Conservation (phyloP, 2,888 invertebrate genomes). For the Hecatera dysodea region DNA sequence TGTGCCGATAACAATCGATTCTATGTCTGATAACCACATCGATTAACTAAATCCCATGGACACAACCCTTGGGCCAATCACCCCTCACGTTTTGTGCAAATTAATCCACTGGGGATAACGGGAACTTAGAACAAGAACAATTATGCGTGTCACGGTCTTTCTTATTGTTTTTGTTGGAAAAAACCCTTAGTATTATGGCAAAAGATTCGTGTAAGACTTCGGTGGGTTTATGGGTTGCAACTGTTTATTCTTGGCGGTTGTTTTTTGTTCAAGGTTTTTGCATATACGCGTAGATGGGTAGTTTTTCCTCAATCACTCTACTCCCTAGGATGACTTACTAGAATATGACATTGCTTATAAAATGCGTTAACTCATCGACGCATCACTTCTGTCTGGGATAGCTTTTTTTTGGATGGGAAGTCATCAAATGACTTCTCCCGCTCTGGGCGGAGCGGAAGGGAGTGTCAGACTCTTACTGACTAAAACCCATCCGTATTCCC, state of each 20-base stretch:
- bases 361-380: too few species aligned
- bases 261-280: neutral
- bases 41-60: conserved; percentile 55
- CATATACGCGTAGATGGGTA: neutral
- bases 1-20: conserved; percentile 48
- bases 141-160: conserved; percentile 49
- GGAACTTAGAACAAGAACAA: conserved; percentile 43
- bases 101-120: conserved; percentile 58
- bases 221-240: neutral
- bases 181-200: conserved; percentile 24
- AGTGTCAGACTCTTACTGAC: too few species aligned
- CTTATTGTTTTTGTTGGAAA: conserved; percentile 35
- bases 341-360: too few species aligned
- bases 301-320: too few species aligned
- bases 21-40: conserved; percentile 58
- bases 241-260: neutral
- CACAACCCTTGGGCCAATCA: conserved; percentile 53
- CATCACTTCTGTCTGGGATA: too few species aligned
- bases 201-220: conserved; percentile 17
- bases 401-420: too few species aligned
- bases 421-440: too few species aligned
- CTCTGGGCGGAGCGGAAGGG: too few species aligned
- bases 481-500: too few species aligned
- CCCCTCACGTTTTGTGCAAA: conserved; percentile 54
- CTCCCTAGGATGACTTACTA: too few species aligned